phyloP scores from a whole-genome alignment of 2,113 vertebrate species.

The Hemicordylus capensis region DNA sequence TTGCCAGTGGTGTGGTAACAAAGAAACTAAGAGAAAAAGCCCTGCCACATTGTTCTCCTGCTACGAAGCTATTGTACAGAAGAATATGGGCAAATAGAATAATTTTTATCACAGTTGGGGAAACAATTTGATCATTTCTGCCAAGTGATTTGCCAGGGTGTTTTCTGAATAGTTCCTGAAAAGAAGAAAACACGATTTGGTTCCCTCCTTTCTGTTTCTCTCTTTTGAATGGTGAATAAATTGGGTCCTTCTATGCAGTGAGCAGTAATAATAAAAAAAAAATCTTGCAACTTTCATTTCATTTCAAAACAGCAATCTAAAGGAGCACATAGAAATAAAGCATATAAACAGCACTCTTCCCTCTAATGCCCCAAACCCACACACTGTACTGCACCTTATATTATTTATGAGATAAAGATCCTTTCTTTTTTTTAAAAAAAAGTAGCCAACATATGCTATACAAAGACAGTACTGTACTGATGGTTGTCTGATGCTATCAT shows the following conservation, averaged over 20 bases:
- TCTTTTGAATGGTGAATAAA: constrained; percentile 49
- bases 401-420: constrained; percentile 60
- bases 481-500: constrained; percentile 59
- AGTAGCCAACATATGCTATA: constrained; percentile 35
- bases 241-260: constrained; percentile 26
- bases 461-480: constrained; percentile 42
- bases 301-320: constrained; percentile 49
- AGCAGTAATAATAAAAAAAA: constrained; percentile 23
- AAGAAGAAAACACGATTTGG: constrained; percentile 35
- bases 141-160: constrained; percentile 49
- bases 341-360: not conserved
- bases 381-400: constrained; percentile 39
- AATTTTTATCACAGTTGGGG: constrained; percentile 22
- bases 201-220: not conserved
- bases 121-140: constrained; percentile 56
- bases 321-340: constrained; percentile 7
- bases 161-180: constrained; percentile 19
- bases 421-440: constrained; percentile 46
- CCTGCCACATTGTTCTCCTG: fast-evolving
- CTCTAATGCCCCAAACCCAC: constrained; percentile 17
- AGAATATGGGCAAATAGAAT: constrained; percentile 24
- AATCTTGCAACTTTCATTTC: constrained; percentile 44
- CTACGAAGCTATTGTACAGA: constrained; percentile 19
- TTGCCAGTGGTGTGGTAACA: not conserved
- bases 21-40: not conserved